Evolutionary conservation across 2,797 vertebrate genomes (phyloP).

Genomic region (Spinibarbus caldwelli): DNA sequence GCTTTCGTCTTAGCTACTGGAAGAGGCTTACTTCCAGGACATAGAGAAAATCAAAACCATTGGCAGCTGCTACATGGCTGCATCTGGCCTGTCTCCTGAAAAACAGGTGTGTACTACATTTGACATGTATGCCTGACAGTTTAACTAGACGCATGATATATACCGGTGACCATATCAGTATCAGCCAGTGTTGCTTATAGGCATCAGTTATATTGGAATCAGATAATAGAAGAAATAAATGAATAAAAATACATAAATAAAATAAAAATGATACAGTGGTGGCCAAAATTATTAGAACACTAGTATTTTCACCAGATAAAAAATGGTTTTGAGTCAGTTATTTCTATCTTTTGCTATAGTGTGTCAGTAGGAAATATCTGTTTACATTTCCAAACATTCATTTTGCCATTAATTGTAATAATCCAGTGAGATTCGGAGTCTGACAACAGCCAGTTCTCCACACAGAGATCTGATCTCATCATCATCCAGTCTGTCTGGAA

Average conservation of each 20-base stretch:
- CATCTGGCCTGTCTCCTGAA: constrained; percentile 79
- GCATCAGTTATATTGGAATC: neutral
- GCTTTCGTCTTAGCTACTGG: constrained; percentile 69
- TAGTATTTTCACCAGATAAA: too few relatives aligned
- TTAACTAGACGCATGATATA: neutral
- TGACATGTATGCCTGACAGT: constrained; percentile 8
- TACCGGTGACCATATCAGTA: neutral
- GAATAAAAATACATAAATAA: neutral
- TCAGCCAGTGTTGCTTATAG: neutral
- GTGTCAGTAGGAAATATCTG: too few relatives aligned
- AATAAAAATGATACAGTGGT: neutral
- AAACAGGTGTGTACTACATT: constrained; percentile 74
- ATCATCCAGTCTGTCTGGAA: too few relatives aligned
- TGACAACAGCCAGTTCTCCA: too few relatives aligned
- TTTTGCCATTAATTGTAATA: too few relatives aligned
- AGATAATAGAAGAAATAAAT: too few relatives aligned
- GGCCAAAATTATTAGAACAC: too few relatives aligned
- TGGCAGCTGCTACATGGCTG: constrained; percentile 88
- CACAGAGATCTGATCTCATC: too few relatives aligned
- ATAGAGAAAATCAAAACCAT: constrained; percentile 90
- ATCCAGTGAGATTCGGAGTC: too few relatives aligned
- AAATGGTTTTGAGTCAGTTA: too few relatives aligned
- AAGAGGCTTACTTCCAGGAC: constrained; percentile 77
- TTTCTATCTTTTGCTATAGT: too few relatives aligned
- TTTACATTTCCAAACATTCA: too few relatives aligned